Evolutionary conservation across 1,140 invertebrate species (phyloP).

Genomic region (Agrypnia vestita): DNA sequence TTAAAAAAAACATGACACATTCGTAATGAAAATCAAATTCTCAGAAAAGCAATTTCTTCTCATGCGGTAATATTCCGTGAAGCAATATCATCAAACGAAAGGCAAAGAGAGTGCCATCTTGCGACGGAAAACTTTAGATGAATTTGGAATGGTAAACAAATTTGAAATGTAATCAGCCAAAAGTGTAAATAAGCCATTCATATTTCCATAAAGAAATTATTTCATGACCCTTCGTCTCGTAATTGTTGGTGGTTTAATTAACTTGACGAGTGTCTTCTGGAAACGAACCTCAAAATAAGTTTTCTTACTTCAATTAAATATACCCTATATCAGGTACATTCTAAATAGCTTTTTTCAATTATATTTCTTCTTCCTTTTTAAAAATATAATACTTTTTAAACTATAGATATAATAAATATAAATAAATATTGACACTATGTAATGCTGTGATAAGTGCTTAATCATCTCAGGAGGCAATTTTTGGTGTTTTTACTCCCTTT

Average conservation of each 20-base stretch:
- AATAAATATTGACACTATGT: too few species aligned
- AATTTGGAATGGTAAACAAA: conserved; percentile 51
- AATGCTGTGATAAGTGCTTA: too few species aligned
- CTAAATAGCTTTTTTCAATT: too few species aligned
- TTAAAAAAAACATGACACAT: conserved; percentile 5
- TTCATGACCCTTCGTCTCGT: conserved; percentile 22
- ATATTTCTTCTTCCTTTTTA: too few species aligned
- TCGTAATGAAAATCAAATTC: conserved; percentile 34
- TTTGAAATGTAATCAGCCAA: conserved; percentile 55
- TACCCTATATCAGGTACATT: neutral
- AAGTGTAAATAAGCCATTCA: conserved; percentile 56
- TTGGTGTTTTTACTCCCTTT: too few species aligned
- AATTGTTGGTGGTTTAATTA: conserved; percentile 26
- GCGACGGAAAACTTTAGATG: conserved; percentile 42
- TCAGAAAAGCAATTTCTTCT: conserved; percentile 35
- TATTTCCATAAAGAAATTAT: conserved; percentile 43
- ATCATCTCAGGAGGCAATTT: too few species aligned
- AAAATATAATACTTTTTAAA: too few species aligned
- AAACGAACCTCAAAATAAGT: neutral
- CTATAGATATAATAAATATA: too few species aligned
- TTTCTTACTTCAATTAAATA: neutral
- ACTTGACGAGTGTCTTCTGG: conserved; percentile 24
- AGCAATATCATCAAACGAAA: conserved; percentile 32
- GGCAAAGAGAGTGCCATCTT: conserved; percentile 44
- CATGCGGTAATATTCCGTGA: conserved; percentile 19